Evolutionary conservation across 2,797 vertebrate genomes (phyloP).

Genomic region (Sebastes alutus): DNA sequence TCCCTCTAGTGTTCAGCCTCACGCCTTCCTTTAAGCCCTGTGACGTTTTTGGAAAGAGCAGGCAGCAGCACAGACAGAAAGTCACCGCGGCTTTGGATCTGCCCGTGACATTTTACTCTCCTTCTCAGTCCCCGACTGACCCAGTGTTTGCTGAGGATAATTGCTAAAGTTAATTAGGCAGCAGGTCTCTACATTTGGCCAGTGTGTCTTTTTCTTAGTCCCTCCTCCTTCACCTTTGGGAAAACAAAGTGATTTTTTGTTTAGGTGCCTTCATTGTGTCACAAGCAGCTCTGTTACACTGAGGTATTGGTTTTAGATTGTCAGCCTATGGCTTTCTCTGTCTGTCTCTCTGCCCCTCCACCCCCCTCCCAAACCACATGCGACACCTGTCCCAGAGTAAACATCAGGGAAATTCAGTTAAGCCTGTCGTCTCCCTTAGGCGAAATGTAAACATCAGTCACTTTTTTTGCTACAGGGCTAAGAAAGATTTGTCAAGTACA

Average conservation of each 20-base stretch:
- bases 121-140: not conserved
- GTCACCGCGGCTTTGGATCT: slow-evolving; percentile 17
- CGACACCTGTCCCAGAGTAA: slow-evolving; percentile 66
- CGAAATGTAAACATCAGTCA: slow-evolving; percentile 44
- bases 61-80: not conserved
- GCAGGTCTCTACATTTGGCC: not conserved
- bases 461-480: not conserved
- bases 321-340: not conserved
- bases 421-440: slow-evolving; percentile 14
- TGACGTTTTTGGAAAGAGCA: slow-evolving; percentile 39
- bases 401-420: slow-evolving; percentile 51
- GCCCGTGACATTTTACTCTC: slow-evolving; percentile 2
- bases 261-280: not conserved
- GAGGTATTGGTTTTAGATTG: slow-evolving; percentile 2
- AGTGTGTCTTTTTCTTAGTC: not conserved
- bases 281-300: not conserved
- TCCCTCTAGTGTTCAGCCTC: slow-evolving; percentile 60
- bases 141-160: not conserved
- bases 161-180: not conserved
- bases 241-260: not conserved
- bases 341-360: not conserved
- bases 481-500: not conserved
- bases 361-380: slow-evolving; percentile 5
- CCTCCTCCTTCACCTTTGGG: not conserved
- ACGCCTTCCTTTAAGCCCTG: slow-evolving; percentile 55